These are phyloP conservation scores for Malurus melanocephalus DNA, from an alignment of 2,113 vertebrate species.

Conservation along the genomic window DNA sequence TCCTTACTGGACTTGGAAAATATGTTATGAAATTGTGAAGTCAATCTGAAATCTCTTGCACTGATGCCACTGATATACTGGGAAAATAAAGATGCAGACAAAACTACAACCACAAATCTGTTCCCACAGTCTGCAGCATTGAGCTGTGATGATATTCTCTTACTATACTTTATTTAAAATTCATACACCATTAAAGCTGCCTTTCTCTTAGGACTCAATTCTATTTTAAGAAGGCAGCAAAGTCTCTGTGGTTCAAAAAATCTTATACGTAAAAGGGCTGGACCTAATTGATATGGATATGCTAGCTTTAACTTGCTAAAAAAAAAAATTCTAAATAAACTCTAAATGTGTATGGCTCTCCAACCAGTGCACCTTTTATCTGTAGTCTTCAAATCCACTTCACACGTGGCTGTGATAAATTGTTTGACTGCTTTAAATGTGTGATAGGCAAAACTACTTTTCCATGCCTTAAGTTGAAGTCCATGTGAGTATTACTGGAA, in stretches of 20 bases:
- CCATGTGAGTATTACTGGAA: neutral
- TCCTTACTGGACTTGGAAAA: neutral
- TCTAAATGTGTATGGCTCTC: neutral
- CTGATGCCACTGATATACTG: neutral
- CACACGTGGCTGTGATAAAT: neutral
- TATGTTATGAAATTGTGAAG: neutral
- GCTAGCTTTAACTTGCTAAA: neutral
- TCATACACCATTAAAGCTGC: neutral
- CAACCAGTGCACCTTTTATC: neutral
- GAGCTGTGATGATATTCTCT: neutral
- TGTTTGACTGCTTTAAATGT: constrained; percentile 7
- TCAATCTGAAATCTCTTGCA: neutral
- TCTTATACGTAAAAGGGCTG: neutral
- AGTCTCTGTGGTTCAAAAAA: neutral
- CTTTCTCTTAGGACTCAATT: neutral
- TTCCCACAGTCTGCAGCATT: neutral
- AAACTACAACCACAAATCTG: neutral
- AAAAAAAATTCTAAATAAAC: neutral
- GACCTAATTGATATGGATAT: neutral
- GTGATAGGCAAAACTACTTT: neutral
- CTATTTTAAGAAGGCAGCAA: neutral
- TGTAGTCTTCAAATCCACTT: neutral
- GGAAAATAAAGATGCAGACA: neutral
- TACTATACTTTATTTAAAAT: neutral
- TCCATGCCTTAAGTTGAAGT: neutral